Evolutionary conservation across 2,888 invertebrate species (phyloP).

Genomic region (Caenorhabditis sp.): DNA sequence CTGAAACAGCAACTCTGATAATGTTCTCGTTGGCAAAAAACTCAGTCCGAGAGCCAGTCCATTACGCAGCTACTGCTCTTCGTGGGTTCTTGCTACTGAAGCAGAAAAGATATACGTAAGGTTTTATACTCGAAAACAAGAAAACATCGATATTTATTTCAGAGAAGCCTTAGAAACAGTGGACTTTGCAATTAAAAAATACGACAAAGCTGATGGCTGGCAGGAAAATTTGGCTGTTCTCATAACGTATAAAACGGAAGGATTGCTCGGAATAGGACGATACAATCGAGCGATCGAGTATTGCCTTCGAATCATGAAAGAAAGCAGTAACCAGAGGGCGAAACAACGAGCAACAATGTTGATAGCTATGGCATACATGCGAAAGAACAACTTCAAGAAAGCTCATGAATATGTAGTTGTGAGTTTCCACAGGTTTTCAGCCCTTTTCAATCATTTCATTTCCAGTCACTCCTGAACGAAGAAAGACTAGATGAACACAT

Average conservation of each 20-base stretch:
- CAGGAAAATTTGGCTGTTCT: slow-evolving; percentile 32
- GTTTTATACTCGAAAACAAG: neutral
- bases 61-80: slow-evolving; percentile 38
- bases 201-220: slow-evolving; percentile 1
- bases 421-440: neutral
- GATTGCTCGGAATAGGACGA: slow-evolving; percentile 39
- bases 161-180: slow-evolving; percentile 46
- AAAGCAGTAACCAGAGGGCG: neutral
- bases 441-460: no score
- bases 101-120: slow-evolving; percentile 51
- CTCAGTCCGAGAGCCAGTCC: slow-evolving; percentile 17
- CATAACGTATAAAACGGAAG: slow-evolving; percentile 53
- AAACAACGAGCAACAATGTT: slow-evolving; percentile 52
- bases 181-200: slow-evolving; percentile 11
- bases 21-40: slow-evolving; percentile 48
- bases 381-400: slow-evolving; percentile 41
- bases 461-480: slow-evolving; percentile 34
- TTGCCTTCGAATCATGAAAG: neutral
- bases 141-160: neutral
- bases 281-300: slow-evolving; percentile 57
- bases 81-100: slow-evolving; percentile 46
- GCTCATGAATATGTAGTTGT: slow-evolving; percentile 44
- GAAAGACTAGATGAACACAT: slow-evolving; percentile 50
- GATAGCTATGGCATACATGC: slow-evolving; percentile 54
- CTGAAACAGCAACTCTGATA: slow-evolving; percentile 47